Evolutionary conservation across 2,888 invertebrate genomes (phyloP), one percentile per base, ranked within the genome.

Genomic region (Cotesia congregata): DNA sequence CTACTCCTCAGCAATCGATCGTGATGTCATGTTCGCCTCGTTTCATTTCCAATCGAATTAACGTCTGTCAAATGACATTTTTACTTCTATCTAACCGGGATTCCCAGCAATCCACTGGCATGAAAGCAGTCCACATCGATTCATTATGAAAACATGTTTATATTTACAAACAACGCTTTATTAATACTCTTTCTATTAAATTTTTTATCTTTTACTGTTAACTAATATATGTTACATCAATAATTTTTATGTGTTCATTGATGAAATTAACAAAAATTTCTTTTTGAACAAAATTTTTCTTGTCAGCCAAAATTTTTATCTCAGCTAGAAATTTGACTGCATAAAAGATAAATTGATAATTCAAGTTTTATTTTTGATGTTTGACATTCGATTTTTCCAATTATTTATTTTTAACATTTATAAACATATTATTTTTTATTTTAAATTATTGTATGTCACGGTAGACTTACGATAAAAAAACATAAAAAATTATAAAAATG

Each of bases 41-140:
- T 62, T 76, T 61, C 62, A 77, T 65, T 77, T 39, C 65, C 68
- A 77, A 77, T 77, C 74, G 74, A 77, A 77, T 77, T 74, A 77
- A 73, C 59, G 74, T 70, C 77, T 15, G 65, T 74, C 77, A 77
- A 70, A 69, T 69, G 15, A 40, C 30, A 67, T 77, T 76, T 77
- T 74, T 74, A 30, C 40, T 59, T 65, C 65, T 65, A 73, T 65
- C 50, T 50, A 50, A 50, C 50, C 50, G 12, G 50, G 50, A 50
- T 50, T 50, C 50, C 50, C 50, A 50, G 50, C 50, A 50, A 30
- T 71, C 59, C 30, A 59, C 59, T 38, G 38, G 40, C 20, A 50
- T 50, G 15, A 15, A 50, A 12, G 50, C 41, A 9, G 50, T 67
- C 9, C 39, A 67, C 50, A 7, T 9, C 12, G 6, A 39, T 38